phyloP scores from a whole-genome alignment of 2,888 invertebrate species.

The Cerceris ruficornis region DNA sequence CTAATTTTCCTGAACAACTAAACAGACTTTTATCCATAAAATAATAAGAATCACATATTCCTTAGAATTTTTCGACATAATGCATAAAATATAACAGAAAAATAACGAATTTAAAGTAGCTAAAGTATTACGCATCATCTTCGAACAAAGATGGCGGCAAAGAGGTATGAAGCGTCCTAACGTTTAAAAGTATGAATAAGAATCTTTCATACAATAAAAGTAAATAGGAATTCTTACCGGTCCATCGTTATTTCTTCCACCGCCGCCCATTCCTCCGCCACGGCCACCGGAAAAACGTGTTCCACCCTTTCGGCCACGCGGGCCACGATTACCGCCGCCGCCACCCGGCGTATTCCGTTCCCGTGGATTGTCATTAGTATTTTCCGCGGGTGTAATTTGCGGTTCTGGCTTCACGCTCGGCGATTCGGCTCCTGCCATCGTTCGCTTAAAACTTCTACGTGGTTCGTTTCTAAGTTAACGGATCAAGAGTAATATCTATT shows the following conservation, averaged over 20 bases:
- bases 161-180: neutral
- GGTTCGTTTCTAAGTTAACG: neutral
- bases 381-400: conserved; percentile 68
- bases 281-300: conserved; percentile 76
- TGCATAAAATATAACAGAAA: too few species aligned
- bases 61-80: too few species aligned
- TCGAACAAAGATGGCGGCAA: conserved; percentile 46
- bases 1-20: too few species aligned
- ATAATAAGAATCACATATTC: too few species aligned
- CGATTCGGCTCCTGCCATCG: conserved; percentile 72
- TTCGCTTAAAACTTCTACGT: neutral
- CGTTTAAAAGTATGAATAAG: neutral
- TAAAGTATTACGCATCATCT: conserved; percentile 33
- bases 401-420: conserved; percentile 70
- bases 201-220: too few species aligned
- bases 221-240: conserved; percentile 56
- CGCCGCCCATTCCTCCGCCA: conserved; percentile 69
- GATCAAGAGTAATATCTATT: conserved; percentile 24
- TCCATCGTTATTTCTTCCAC: conserved; percentile 67
- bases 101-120: neutral
- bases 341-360: conserved; percentile 67
- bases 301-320: conserved; percentile 74
- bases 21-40: too few species aligned
- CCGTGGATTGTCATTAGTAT: conserved; percentile 70
- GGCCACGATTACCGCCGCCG: conserved; percentile 72